Evolutionary conservation across 2,797 vertebrate species (phyloP).

Genomic region (Pachyuromys duprasi): DNA sequence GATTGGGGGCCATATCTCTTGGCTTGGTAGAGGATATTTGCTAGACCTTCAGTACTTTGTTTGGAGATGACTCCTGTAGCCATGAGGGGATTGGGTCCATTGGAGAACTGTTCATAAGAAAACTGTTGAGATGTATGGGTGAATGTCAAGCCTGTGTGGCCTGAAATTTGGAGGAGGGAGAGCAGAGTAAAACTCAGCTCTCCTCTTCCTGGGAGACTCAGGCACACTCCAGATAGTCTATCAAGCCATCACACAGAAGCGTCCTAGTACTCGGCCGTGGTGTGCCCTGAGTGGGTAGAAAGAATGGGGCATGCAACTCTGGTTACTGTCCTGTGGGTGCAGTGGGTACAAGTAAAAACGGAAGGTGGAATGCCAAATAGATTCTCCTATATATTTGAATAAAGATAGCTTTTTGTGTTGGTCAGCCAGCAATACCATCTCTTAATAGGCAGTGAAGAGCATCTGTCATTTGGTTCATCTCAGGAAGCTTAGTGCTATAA

Average conservation of each 20-base stretch:
- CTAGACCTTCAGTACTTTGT: not conserved
- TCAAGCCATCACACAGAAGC: not conserved
- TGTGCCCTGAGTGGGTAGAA: not conserved
- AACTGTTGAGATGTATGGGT: not conserved
- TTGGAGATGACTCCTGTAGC: not conserved
- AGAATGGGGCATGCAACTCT: not conserved
- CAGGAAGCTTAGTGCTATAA: not conserved
- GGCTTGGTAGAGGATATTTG: not conserved
- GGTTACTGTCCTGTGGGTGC: too few species aligned
- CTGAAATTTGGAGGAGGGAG: not conserved
- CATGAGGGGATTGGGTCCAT: not conserved
- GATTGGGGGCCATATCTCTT: too few species aligned
- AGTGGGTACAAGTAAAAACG: not conserved
- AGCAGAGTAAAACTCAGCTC: not conserved
- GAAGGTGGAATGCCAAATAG: too few species aligned
- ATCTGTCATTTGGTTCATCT: not conserved
- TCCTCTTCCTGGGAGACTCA: not conserved
- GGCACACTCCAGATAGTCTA: not conserved
- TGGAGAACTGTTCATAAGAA: not conserved
- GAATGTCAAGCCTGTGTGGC: not conserved
- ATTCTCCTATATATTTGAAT: not conserved
- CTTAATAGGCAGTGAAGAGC: not conserved
- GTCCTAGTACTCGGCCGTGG: not conserved
- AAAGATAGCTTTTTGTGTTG: not conserved
- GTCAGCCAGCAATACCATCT: not conserved